A percentile compares a stretch with the other conserved stretches of the same genome.
phyloP scores from a whole-genome alignment of 2,888 invertebrate species.

The Phoronis australis region DNA sequence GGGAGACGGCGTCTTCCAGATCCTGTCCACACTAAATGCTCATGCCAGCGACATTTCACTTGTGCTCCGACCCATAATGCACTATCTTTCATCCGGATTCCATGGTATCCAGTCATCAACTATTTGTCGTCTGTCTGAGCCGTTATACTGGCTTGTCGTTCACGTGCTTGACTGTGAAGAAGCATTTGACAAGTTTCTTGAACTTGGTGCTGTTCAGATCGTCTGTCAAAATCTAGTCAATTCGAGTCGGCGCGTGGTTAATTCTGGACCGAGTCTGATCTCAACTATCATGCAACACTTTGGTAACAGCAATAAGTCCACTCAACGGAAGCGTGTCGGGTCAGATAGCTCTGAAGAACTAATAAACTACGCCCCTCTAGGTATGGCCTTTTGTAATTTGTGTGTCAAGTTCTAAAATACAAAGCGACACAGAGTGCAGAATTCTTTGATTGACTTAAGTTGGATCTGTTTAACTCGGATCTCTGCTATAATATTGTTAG shows the following conservation, averaged over 20 bases:
- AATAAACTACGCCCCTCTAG: conserved; percentile 84
- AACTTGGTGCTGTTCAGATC: conserved; percentile 59
- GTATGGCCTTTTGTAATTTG: too few species aligned
- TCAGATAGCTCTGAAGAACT: conserved; percentile 68
- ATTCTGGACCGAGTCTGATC: conserved; percentile 65
- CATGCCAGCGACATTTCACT: conserved; percentile 70
- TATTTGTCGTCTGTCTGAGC: conserved; percentile 70
- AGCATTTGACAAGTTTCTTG: conserved; percentile 69
- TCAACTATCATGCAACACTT: conserved; percentile 64
- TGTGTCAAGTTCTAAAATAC: too few species aligned
- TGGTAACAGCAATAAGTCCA: conserved; percentile 49
- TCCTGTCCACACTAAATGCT: conserved; percentile 71
- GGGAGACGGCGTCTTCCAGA: conserved; percentile 81
- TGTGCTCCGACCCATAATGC: conserved; percentile 72
- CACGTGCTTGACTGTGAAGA: conserved; percentile 73
- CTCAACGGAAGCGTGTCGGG: conserved; percentile 45
- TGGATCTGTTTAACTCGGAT: too few species aligned
- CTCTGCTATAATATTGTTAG: too few species aligned
- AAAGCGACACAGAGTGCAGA: too few species aligned
- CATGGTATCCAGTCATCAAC: conserved; percentile 27
- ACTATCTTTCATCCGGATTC: conserved; percentile 59
- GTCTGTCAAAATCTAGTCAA: conserved; percentile 72
- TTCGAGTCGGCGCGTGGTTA: conserved; percentile 68
- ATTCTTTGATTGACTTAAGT: too few species aligned
- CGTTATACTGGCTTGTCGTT: conserved; percentile 76